Conservation (phyloP, 2,113 vertebrate genomes). For the Suricata suricatta region DNA sequence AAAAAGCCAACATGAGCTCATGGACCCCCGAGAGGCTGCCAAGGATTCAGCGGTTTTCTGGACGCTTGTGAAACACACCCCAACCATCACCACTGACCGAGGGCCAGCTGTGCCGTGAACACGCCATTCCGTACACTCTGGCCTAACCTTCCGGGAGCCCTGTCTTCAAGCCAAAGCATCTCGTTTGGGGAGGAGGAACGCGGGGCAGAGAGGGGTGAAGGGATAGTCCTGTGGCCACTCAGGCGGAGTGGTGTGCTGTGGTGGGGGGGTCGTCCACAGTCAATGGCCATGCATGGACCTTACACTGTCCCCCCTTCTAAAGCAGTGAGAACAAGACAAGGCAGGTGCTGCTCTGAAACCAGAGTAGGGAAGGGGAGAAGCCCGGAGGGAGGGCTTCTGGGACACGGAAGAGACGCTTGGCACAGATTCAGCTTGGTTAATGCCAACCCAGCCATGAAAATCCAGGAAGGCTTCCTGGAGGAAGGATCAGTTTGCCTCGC, state of each 20-base stretch:
- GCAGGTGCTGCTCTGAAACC: neutral
- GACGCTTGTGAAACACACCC: neutral
- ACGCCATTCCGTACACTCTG: accelerated
- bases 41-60: neutral
- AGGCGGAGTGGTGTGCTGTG: neutral
- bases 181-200: neutral
- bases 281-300: neutral
- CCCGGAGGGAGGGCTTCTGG: neutral
- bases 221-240: neutral
- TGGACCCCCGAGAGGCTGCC: accelerated
- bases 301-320: accelerated
- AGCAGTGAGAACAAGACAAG: neutral
- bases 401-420: neutral
- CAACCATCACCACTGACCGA: neutral
- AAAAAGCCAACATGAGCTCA: neutral
- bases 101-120: accelerated
- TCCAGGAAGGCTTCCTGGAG: neutral
- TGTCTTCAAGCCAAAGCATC: neutral
- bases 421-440: neutral
- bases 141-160: accelerated
- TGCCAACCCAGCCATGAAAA: neutral
- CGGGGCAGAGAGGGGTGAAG: accelerated
- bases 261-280: neutral
- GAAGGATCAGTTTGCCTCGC: neutral
- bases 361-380: neutral